Conservation (phyloP, 2,888 invertebrate species). For the Drosophila seclusa region DNA sequence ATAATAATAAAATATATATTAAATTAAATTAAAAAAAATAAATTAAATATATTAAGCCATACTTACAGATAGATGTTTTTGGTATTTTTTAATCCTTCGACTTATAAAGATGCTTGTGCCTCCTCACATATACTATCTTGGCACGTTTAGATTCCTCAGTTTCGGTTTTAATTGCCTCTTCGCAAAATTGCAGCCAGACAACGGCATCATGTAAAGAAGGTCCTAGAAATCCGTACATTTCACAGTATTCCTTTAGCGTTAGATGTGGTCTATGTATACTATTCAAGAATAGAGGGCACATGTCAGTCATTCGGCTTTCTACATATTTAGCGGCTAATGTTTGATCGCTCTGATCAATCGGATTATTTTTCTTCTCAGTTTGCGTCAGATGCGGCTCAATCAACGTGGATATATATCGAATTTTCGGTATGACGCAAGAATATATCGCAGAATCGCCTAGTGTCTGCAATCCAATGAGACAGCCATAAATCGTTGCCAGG, state of each 20-base stretch:
- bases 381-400: background rate
- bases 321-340: background rate
- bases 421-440: background rate
- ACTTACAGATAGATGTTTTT: background rate
- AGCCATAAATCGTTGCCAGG: background rate
- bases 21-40: too few relatives aligned
- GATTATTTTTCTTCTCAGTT: rapidly evolving
- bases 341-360: rapidly evolving
- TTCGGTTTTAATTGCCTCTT: background rate
- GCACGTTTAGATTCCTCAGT: background rate
- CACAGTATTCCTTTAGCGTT: rapidly evolving
- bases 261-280: background rate
- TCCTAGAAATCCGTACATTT: background rate
- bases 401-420: background rate
- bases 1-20: background rate
- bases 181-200: background rate
- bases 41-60: background rate
- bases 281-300: background rate
- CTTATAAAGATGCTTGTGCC: rapidly evolving
- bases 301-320: background rate
- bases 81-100: background rate
- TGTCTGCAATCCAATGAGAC: background rate
- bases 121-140: too few relatives aligned
- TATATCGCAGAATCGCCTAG: background rate
- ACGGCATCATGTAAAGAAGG: background rate